These are phyloP conservation scores for Mustelus asterias DNA, from an alignment of 2,113 vertebrate species.

Conservation along the genomic window DNA sequence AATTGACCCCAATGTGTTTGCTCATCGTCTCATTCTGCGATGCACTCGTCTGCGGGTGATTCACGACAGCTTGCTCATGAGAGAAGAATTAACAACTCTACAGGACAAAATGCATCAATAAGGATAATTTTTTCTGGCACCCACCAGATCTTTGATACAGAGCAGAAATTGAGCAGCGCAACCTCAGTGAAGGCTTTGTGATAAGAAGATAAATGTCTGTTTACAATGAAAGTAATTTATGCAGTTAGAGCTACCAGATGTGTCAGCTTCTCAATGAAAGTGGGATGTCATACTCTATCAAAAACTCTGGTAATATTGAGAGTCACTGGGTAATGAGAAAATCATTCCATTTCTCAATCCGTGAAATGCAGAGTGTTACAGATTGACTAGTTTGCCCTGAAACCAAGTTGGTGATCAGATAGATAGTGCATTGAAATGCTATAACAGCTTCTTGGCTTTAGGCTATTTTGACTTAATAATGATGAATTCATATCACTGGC, in stretches of 20 bases:
- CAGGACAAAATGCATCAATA: neutral
- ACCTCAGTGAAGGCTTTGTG: neutral
- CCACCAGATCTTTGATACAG: neutral
- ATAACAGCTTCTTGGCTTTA: neutral
- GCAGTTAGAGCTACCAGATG: neutral
- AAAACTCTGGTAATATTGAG: neutral
- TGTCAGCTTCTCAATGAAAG: neutral
- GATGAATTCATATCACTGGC: neutral
- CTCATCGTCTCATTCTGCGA: neutral
- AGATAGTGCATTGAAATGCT: slow-evolving; percentile 3
- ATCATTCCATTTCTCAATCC: neutral
- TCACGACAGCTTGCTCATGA: neutral
- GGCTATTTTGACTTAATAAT: neutral
- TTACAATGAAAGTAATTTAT: slow-evolving; percentile 26
- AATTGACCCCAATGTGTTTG: neutral
- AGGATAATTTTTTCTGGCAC: neutral
- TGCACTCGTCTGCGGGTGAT: neutral
- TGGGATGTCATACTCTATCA: neutral
- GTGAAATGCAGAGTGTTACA: neutral
- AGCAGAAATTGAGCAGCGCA: neutral
- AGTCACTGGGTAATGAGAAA: slow-evolving; percentile 11
- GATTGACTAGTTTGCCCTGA: slow-evolving; percentile 21
- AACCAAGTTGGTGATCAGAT: slow-evolving; percentile 2
- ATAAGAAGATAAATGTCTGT: slow-evolving; percentile 2
- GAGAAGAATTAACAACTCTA: neutral